Percentiles rank a stretch among this genome's conserved stretches.
Conservation (phyloP, 2,888 invertebrate genomes). For the Mamestra brassicae region DNA sequence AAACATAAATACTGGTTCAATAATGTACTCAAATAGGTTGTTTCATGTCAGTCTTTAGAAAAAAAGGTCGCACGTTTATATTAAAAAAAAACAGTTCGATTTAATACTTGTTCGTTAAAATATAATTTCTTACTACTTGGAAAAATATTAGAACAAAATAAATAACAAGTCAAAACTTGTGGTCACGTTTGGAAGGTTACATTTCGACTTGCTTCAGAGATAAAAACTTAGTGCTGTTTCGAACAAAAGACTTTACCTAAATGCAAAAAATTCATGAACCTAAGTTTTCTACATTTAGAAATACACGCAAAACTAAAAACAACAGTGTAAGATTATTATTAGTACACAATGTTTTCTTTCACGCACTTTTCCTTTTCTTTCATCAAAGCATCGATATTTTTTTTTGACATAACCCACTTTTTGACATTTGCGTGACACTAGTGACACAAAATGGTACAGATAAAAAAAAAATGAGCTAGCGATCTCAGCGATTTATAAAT, state of each 20-base stretch:
- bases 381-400: constrained; percentile 36
- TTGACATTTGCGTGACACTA: constrained; percentile 31
- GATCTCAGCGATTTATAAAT: background rate
- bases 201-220: constrained; percentile 1
- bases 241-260: constrained; percentile 9
- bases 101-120: background rate
- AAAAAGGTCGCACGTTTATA: background rate
- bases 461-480: background rate
- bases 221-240: background rate
- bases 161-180: constrained; percentile 19
- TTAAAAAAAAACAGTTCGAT: background rate
- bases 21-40: background rate
- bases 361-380: constrained; percentile 37
- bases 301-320: background rate
- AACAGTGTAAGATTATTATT: constrained; percentile 13
- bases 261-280: constrained; percentile 4
- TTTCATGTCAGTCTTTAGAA: background rate
- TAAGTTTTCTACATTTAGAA: constrained; percentile 18
- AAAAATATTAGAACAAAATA: constrained; percentile 10
- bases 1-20: background rate
- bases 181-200: constrained; percentile 38
- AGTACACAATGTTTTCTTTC: constrained; percentile 53
- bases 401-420: constrained; percentile 36
- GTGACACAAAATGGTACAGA: background rate
- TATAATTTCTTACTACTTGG: background rate